These are phyloP conservation scores for Rhabdophis nuchalis DNA, from an alignment of 2,797 vertebrate genomes.

Conservation along the genomic window DNA sequence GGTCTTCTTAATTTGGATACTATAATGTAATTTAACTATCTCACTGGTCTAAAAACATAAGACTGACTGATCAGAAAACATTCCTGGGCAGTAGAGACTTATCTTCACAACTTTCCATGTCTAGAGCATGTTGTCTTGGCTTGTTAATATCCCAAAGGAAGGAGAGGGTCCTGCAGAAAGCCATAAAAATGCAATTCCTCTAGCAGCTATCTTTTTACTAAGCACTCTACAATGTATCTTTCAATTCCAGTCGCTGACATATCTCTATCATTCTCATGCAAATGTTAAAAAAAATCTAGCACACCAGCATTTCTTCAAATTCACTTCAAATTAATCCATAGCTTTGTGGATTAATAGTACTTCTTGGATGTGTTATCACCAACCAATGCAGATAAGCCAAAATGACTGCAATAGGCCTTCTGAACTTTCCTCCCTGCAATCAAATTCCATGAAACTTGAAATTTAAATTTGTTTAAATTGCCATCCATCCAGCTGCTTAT, in stretches of 20 bases:
- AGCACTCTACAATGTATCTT: neutral
- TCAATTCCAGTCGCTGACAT: neutral
- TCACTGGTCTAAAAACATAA: neutral
- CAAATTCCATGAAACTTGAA: neutral
- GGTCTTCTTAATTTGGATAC: neutral
- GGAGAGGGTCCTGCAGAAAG: neutral
- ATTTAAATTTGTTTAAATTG: neutral
- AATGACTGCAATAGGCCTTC: neutral
- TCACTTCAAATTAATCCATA: neutral
- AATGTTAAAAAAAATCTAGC: neutral
- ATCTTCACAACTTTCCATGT: neutral
- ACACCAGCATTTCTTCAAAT: neutral
- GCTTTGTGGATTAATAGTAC: neutral
- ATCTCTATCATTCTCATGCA: neutral
- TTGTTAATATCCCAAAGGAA: neutral
- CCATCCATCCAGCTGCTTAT: neutral
- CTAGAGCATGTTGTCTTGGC: neutral
- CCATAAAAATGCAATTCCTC: neutral
- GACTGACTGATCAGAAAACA: neutral
- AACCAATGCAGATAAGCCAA: neutral
- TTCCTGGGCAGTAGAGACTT: neutral
- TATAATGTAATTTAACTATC: neutral
- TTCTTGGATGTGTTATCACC: neutral
- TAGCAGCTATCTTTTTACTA: neutral
- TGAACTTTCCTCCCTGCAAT: neutral